These are phyloP conservation scores for Melanchra persicariae DNA, from an alignment of 2,888 invertebrate species.

Conservation along the genomic window DNA sequence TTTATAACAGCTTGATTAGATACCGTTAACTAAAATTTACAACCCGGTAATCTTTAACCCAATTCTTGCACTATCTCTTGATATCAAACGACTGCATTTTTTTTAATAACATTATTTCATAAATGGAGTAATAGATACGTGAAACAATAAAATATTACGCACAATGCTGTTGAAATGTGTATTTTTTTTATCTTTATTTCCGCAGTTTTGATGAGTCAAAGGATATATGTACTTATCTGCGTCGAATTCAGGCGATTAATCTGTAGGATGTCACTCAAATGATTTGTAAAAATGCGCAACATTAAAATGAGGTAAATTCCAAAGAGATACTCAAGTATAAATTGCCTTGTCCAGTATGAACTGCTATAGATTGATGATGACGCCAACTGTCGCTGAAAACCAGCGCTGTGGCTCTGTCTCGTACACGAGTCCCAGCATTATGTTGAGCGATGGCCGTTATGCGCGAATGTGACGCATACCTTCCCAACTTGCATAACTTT, in stretches of 20 bases:
- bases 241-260: conserved; percentile 2
- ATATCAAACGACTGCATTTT: conserved; percentile 41
- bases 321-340: background rate
- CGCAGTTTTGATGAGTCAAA: conserved; percentile 31
- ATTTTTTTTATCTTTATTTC: conserved; percentile 37
- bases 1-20: conserved; percentile 63
- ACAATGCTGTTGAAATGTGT: conserved; percentile 2
- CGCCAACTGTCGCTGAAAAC: too few species aligned
- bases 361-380: background rate
- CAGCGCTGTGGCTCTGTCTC: too few species aligned
- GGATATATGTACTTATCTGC: conserved; percentile 19
- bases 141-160: conserved; percentile 6
- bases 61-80: conserved; percentile 55
- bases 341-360: background rate
- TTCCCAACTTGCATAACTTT: too few species aligned
- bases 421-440: too few species aligned
- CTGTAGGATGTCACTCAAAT: background rate
- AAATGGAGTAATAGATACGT: background rate
- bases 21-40: conserved; percentile 60
- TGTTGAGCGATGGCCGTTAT: too few species aligned
- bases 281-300: background rate
- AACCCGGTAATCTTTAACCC: conserved; percentile 62
- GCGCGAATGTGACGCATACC: too few species aligned
- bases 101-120: conserved; percentile 9
- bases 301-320: background rate